Evolutionary conservation across 2,113 vertebrate genomes (phyloP).

Genomic region (Brachypteracias leptosomus): DNA sequence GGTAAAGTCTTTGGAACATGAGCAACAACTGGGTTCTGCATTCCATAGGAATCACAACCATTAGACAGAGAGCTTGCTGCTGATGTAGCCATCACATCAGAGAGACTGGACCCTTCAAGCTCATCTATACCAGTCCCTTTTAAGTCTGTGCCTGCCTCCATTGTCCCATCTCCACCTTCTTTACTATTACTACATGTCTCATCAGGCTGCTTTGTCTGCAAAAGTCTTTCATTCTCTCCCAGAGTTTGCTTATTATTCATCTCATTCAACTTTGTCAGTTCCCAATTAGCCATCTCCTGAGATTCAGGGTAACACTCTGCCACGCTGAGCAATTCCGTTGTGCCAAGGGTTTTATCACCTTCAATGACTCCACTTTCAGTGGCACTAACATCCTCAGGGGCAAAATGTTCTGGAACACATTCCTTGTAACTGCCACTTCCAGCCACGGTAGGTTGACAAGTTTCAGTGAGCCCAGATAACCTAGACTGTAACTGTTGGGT

Average conservation of each 20-base stretch:
- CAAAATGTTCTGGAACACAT: constrained; percentile 50
- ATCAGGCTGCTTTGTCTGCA: constrained; percentile 52
- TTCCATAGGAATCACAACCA: constrained; percentile 84
- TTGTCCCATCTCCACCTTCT: constrained; percentile 30
- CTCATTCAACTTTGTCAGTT: constrained; percentile 71
- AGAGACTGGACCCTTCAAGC: constrained; percentile 60
- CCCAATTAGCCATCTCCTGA: constrained; percentile 71
- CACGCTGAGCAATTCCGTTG: constrained; percentile 24
- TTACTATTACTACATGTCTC: constrained; percentile 39
- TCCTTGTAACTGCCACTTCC: constrained; percentile 58
- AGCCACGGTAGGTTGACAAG: constrained; percentile 31
- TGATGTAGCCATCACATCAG: constrained; percentile 66
- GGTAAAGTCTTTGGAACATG: constrained; percentile 82
- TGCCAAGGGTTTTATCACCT: constrained; percentile 52
- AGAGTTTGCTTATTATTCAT: constrained; percentile 60
- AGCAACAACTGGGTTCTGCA: constrained; percentile 75
- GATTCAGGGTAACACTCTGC: constrained; percentile 70
- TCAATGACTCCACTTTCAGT: constrained; percentile 41
- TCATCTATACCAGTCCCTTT: constrained; percentile 54
- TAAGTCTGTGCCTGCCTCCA: constrained; percentile 55
- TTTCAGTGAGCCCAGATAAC: constrained; percentile 40
- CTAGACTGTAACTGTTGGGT: constrained; percentile 41
- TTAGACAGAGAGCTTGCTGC: constrained; percentile 71
- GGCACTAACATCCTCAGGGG: constrained; percentile 38
- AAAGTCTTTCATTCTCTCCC: constrained; percentile 68